phyloP scores from a whole-genome alignment of 2,888 invertebrate species.

The Petrolisthes manimaculis region DNA sequence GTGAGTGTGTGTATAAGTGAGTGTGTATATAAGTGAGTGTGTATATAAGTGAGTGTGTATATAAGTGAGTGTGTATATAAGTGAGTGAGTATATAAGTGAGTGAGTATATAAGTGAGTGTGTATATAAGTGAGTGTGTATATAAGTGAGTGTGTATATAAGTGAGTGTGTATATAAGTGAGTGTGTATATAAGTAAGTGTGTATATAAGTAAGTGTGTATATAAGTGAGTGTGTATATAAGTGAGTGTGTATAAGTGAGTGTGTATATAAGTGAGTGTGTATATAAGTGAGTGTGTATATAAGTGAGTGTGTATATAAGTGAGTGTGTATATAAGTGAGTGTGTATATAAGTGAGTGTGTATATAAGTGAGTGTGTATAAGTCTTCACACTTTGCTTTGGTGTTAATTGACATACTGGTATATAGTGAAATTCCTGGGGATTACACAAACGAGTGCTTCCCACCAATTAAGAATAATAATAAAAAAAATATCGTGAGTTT shows the following conservation, averaged over 20 bases:
- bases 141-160: too few relatives aligned
- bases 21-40: too few relatives aligned
- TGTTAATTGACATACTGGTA: background rate
- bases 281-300: background rate
- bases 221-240: background rate
- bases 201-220: background rate
- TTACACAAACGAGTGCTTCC: background rate
- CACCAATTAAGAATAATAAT: too few relatives aligned
- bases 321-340: background rate
- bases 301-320: background rate
- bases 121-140: too few relatives aligned
- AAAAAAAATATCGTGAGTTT: too few relatives aligned
- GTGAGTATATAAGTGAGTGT: too few relatives aligned
- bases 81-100: too few relatives aligned
- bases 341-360: background rate
- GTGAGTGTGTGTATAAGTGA: too few relatives aligned
- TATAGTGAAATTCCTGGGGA: background rate
- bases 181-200: background rate
- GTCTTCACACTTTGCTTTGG: background rate
- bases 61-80: too few relatives aligned
- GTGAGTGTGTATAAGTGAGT: background rate
- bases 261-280: background rate
- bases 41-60: too few relatives aligned
- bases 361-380: background rate
- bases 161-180: too few relatives aligned